Percentiles rank a stretch among this genome's conserved stretches.
phyloP scores from a whole-genome alignment of 2,113 vertebrate species.

The Micronycteris hirsuta region DNA sequence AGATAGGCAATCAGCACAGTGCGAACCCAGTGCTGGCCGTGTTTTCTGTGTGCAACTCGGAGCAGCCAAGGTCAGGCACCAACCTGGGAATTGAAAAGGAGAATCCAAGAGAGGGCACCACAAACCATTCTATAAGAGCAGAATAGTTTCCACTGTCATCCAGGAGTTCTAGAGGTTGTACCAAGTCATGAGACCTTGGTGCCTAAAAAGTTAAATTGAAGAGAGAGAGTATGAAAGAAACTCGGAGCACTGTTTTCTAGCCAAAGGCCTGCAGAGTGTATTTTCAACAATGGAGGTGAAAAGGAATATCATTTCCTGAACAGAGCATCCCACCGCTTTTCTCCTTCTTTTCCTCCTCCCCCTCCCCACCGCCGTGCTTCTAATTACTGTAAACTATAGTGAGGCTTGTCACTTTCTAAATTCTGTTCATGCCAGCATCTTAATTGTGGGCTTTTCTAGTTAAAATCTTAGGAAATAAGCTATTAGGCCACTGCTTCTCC shows the following conservation, averaged over 20 bases:
- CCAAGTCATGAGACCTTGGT: background rate
- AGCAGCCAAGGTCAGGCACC: background rate
- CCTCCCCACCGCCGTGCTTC: background rate
- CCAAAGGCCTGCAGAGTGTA: background rate
- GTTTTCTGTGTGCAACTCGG: background rate
- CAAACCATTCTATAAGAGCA: background rate
- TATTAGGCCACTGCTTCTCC: background rate
- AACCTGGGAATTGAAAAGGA: background rate
- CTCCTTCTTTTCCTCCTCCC: background rate
- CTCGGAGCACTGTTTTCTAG: background rate
- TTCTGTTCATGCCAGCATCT: background rate
- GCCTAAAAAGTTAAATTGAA: background rate
- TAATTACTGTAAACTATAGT: background rate
- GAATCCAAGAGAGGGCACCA: conserved; percentile 73
- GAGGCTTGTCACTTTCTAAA: background rate
- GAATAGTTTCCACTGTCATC: background rate
- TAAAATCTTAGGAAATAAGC: background rate
- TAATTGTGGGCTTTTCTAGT: background rate
- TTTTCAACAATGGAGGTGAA: background rate
- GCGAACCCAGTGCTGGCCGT: background rate
- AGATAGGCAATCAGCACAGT: no score
- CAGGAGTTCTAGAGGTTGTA: background rate
- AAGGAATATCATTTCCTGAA: background rate
- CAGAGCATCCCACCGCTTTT: background rate
- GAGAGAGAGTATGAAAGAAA: background rate